Base-by-base conservation (phyloP, 1,140 invertebrate genomes). In the Adoxophyes honmai region DNA sequence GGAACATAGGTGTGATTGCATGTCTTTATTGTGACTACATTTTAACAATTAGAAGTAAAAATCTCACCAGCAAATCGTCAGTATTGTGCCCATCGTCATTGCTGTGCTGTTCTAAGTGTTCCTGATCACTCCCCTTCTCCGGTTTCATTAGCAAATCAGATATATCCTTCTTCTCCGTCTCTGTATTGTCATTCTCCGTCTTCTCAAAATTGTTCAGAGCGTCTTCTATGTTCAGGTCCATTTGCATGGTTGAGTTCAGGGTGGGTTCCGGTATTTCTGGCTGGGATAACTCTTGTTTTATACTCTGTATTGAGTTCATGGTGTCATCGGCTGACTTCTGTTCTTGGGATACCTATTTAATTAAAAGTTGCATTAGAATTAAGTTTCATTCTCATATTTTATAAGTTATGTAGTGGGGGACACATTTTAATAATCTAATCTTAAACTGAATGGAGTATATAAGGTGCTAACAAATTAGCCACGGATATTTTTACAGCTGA, bases 21-120 rank as follows among this genome's bases (percentile, higher is more conserved):
- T n/a, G n/a, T n/a, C n/a, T n/a, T n/a, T n/a, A n/a, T n/a, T n/a
- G n/a, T n/a, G n/a, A n/a, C n/a, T n/a, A n/a, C n/a, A n/a, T n/a
- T n/a, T n/a, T n/a, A n/a, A n/a, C n/a, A n/a, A n/a, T n/a, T n/a
- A n/a, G n/a, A n/a, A n/a, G n/a, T 28, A 55, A 37, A 37, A 53
- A 35, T 52, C 73, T 67, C 37, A 85, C 81, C 66, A 85, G 33
- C 4, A 85, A 54, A 15, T 85, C 81, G 55, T 85, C 81, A 4
- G 81, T 85, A 14, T 82, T 77, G 21, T 85, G 72, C 0, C 79
- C 81, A 53, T 85, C 78, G 1, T 80, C 77, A 5, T 76, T 73
- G 3, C 67, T 28, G 62, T 68, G 16, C 34, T 36, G 35, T 11
- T 36, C 55, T 8, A 42, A 57, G n/a, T 36, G 36, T 2, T 65